Conservation (phyloP, 1,140 invertebrate genomes). For the Nylanderia fulva region DNA sequence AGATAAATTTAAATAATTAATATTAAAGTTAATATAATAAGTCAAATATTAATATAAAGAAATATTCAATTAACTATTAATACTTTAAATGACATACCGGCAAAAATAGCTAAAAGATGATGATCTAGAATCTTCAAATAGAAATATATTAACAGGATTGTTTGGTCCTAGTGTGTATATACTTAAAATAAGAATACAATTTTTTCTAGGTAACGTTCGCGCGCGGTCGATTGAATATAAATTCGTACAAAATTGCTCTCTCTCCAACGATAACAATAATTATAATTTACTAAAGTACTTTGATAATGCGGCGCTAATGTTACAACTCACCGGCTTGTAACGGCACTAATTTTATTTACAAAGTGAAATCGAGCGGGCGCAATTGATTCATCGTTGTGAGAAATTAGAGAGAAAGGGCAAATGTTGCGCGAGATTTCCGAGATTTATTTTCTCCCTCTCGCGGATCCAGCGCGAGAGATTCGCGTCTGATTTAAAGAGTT, state of each 20-base stretch:
- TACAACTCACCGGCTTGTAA: slow-evolving; percentile 15
- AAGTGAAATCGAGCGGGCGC: background rate
- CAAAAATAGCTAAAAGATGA: too few species aligned
- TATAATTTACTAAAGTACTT: slow-evolving; percentile 29
- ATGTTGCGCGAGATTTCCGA: slow-evolving; percentile 23
- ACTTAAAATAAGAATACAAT: too few species aligned
- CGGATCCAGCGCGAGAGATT: background rate
- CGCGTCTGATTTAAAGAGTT: background rate
- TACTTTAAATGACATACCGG: too few species aligned
- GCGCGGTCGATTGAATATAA: background rate
- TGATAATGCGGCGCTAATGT: slow-evolving; percentile 2
- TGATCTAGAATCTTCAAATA: too few species aligned
- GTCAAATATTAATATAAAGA: too few species aligned
- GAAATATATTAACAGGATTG: too few species aligned
- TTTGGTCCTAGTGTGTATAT: too few species aligned
- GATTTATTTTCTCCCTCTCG: too few species aligned
- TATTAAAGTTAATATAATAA: too few species aligned
- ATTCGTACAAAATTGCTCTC: background rate
- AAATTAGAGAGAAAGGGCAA: slow-evolving; percentile 20
- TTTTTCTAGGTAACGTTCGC: too few species aligned
- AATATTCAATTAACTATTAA: too few species aligned
- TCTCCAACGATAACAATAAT: background rate
- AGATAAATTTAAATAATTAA: too few species aligned
- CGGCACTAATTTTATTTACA: slow-evolving; percentile 35
- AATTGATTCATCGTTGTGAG: slow-evolving; percentile 19